phyloP scores from a whole-genome alignment of 2,888 invertebrate species.

The Lasioglossum figueresi region DNA sequence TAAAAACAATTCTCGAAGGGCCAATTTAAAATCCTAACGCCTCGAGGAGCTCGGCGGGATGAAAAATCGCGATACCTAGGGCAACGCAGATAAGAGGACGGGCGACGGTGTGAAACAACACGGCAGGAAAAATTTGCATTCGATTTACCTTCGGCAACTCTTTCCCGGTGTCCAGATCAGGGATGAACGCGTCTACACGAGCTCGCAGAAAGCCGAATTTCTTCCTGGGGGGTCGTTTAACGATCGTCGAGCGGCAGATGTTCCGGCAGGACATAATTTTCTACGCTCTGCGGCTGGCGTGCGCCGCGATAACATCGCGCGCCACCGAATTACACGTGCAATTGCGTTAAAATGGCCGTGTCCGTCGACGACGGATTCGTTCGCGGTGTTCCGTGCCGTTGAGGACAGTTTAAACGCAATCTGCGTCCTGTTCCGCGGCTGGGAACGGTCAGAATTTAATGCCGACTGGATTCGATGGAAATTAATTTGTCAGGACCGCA shows the following conservation, averaged over 20 bases:
- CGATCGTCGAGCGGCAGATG: slow-evolving; percentile 13
- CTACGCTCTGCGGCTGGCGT: slow-evolving; percentile 16
- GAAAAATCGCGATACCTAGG: not conserved
- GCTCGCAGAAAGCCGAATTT: not conserved
- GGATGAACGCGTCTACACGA: not conserved
- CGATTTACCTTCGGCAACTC: not conserved
- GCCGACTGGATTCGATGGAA: not conserved
- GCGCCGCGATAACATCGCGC: slow-evolving; percentile 17
- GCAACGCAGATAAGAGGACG: not conserved
- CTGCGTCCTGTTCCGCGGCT: not conserved
- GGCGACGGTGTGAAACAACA: not conserved
- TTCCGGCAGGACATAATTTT: slow-evolving; percentile 36
- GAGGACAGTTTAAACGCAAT: not conserved
- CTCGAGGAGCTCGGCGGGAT: not conserved
- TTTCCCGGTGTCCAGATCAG: not conserved
- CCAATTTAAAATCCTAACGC: not conserved
- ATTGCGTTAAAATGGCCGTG: slow-evolving; percentile 32
- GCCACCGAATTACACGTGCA: slow-evolving; percentile 33
- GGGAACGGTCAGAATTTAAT: not conserved
- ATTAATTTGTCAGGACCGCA: not conserved
- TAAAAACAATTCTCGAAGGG: not conserved
- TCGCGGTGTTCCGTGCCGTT: not conserved
- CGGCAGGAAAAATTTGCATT: not conserved
- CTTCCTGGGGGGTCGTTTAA: slow-evolving; percentile 1
- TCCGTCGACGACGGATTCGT: not conserved